Evolutionary conservation across 2,113 vertebrate genomes (phyloP).

Genomic region (Fregetta grallaria): DNA sequence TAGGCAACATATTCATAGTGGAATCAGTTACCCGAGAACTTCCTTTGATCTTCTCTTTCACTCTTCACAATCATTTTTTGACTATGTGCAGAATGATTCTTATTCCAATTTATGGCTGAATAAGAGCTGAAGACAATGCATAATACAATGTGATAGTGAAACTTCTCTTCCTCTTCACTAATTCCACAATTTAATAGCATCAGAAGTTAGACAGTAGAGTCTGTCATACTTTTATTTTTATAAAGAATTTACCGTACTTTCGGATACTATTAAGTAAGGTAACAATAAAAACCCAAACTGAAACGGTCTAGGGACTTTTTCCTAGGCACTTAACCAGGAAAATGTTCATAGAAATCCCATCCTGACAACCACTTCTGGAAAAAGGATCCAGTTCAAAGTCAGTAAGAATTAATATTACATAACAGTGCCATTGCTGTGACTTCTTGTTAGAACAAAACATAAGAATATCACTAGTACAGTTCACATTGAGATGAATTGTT

Average conservation of each 20-base stretch:
- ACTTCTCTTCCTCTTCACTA: neutral
- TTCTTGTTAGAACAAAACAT: conserved; percentile 23
- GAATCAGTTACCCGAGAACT: neutral
- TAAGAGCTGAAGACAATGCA: neutral
- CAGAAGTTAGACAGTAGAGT: neutral
- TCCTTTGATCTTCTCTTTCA: neutral
- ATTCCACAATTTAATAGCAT: neutral
- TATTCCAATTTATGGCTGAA: neutral
- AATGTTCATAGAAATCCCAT: neutral
- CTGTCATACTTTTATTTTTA: neutral
- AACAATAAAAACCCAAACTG: neutral
- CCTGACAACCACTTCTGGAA: neutral
- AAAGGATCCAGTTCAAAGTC: neutral
- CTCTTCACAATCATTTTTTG: neutral
- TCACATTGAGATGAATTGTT: neutral
- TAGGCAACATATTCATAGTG: neutral
- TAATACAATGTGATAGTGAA: neutral
- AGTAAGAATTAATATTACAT: neutral
- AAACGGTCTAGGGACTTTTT: neutral
- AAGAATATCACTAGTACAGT: neutral
- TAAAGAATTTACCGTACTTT: neutral
- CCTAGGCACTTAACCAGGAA: neutral
- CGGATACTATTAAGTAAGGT: neutral
- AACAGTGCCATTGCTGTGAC: neutral
- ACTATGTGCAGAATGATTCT: neutral